Base-by-base conservation (phyloP, 1,140 invertebrate genomes). In the Tetramorium alpestre region DNA sequence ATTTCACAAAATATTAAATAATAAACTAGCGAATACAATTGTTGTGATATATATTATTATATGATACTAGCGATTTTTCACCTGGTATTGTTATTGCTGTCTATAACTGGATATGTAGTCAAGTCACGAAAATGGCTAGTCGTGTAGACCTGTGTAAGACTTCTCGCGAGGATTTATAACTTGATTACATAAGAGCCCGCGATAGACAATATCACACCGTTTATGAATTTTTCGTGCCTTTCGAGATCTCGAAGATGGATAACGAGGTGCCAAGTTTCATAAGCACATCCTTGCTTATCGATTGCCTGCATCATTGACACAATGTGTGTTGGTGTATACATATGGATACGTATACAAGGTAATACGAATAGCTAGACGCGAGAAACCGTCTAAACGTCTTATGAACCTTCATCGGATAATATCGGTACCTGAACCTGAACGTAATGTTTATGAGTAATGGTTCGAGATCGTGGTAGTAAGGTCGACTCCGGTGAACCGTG, bases 401-500 rank as follows among this genome's bases (percentile, higher is more conserved):
- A 91, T 91, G 89, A 78, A 73, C 16, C 85, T 82, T 82, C 77
- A 89, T 91, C 90, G 90, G 85, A 91, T 91, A 89, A 91, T 91
- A 91, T 91, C 88, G 77, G 82, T 87, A 72, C 76, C 81, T 60
- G 85, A 84, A 87, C 77, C 81, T 70, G 81, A 89, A 89, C 75
- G 85, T 91, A 91, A 91, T 91, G 86, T 84, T 89, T 90, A 91
- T 87, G 92, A 93, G 89, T 92, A 93, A 93, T 92, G 91, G 90
- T 87, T 54, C 73, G 65, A 93, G 92, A 93, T 93, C 89, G 92
- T 89, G 92, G 90, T 88, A 80, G 81, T 60, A 62, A 76, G 92
- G 90, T 90, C 88, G 87, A 67, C 80, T 80, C 87, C 72, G 86
- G 64, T 93, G 87, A 93, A 93, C 92, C 92, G 86, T 92, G 87